Evolutionary conservation across 2,113 vertebrate species (phyloP), one percentile per base, ranked within the genome.

Genomic region (Cheirogaleus medius): DNA sequence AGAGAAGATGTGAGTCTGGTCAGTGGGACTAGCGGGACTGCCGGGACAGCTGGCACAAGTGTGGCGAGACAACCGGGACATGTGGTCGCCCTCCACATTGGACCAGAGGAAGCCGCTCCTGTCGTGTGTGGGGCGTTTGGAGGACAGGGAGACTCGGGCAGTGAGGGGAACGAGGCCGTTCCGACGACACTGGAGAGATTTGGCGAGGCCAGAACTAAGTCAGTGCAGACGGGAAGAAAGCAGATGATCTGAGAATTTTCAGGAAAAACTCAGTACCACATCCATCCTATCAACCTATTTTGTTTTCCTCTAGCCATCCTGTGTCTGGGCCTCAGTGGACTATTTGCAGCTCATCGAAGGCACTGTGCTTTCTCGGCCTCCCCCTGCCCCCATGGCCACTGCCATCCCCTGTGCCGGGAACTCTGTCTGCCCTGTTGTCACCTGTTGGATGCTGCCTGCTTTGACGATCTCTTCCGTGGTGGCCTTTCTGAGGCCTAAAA

Each of bases 281-380:
- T 27, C 77, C 25, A 9, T 15, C 17, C 27, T 34, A 0, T 11
- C 7, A 1, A 2, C 18, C 64, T 11, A 0, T 21, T 49, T 42
- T 37, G 0, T 17, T 78, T 7, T 74, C 10, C 42, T n/a, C 44
- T n/a, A 11, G 2, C 0, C 2, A 2, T 1, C 56, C 1, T 17
- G 4, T 1, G 44, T 8, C 56, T 15, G 17, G 52, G 21, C 12
- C 76, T 84, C 21, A 3, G 37, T 7, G 42, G 27, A 5, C 25
- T 15, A 0, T 21, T 13, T 17, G 47, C 4, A 4, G 39, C 4
- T n/a, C 21, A 58, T 6, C 21, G 2, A 4, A 32, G 69, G 13
- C 10, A 0, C 23, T 0, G 1, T 8, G 21, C 17, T 32, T 6
- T 71, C 34, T 25, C 0, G 4, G 2, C n/a, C 25, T 54, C 71